Base-by-base conservation (phyloP, 2,797 vertebrate genomes). In the Denticeps clupeoides region DNA sequence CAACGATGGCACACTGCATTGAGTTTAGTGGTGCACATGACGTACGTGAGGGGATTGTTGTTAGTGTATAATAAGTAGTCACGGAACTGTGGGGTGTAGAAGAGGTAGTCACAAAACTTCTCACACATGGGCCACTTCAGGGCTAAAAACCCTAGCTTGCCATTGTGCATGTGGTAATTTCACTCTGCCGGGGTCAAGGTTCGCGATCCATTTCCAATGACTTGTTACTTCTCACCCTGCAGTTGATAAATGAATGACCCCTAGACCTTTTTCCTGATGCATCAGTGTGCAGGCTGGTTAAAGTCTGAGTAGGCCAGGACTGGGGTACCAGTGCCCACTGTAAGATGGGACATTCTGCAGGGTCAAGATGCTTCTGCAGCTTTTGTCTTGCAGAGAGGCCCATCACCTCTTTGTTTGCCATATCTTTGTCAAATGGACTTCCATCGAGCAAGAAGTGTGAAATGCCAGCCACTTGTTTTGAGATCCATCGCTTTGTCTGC, bases 281-380 rank as follows among this genome's bases (percentile, higher is more conserved):
- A 7, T 35, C 32, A 4, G n/a, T 12, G 26, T 45, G 10, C n/a
- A 45, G 42, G 24, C 5, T 8, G 42, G 4, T 5, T 27, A 15
- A 45, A 45, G 24, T 45, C 42, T 6, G 42, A 42, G 12, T 45
- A 45, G 12, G 22, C 42, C 13, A 28, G 12, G 42, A 45, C 15
- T 11, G 32, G 32, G n/a, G n/a, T n/a, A n/a, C n/a, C n/a, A n/a
- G n/a, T n/a, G n/a, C n/a, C n/a, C n/a, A n/a, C n/a, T n/a, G n/a
- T n/a, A n/a, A n/a, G n/a, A n/a, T n/a, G n/a, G n/a, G n/a, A n/a
- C n/a, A n/a, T n/a, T n/a, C n/a, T n/a, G n/a, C n/a, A n/a, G n/a
- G n/a, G n/a, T n/a, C n/a, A n/a, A n/a, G n/a, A n/a, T n/a, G n/a
- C n/a, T n/a, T n/a, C n/a, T n/a, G n/a, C n/a, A n/a, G n/a, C n/a